These are phyloP conservation scores for Melinaea menophilus DNA, from an alignment of 2,888 invertebrate genomes.

Conservation along the genomic window DNA sequence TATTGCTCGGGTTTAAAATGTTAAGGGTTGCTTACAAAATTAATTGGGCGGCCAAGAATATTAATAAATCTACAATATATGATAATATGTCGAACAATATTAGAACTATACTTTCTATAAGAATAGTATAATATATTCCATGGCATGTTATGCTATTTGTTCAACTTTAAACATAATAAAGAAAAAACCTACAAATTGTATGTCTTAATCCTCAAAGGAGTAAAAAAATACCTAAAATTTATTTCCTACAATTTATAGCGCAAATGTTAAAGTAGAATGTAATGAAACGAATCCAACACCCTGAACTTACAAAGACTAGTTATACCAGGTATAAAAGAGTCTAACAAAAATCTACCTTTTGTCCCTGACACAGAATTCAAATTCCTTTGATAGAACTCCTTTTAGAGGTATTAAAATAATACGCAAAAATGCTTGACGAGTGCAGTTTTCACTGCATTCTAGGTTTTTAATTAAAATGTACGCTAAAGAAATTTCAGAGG, in stretches of 20 bases:
- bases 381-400: neutral
- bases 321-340: neutral
- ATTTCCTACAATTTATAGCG: slow-evolving; percentile 2
- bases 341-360: slow-evolving; percentile 12
- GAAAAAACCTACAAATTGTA: neutral
- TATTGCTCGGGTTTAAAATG: no score
- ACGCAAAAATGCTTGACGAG: slow-evolving; percentile 32
- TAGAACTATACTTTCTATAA: no score
- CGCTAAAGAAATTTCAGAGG: slow-evolving; percentile 30
- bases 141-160: no score
- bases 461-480: slow-evolving; percentile 36
- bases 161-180: no score
- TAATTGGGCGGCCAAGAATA: no score
- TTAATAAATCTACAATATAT: no score
- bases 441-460: slow-evolving; percentile 33
- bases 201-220: neutral
- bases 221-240: neutral
- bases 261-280: neutral
- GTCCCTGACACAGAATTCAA: neutral
- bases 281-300: slow-evolving; percentile 6
- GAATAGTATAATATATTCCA: no score
- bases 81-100: no score
- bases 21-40: no score
- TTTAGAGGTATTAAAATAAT: slow-evolving; percentile 28
- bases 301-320: neutral